Evolutionary conservation across 2,888 invertebrate species (phyloP), one percentile per base, ranked within the genome.

Genomic region (Lepidonotus clava): DNA sequence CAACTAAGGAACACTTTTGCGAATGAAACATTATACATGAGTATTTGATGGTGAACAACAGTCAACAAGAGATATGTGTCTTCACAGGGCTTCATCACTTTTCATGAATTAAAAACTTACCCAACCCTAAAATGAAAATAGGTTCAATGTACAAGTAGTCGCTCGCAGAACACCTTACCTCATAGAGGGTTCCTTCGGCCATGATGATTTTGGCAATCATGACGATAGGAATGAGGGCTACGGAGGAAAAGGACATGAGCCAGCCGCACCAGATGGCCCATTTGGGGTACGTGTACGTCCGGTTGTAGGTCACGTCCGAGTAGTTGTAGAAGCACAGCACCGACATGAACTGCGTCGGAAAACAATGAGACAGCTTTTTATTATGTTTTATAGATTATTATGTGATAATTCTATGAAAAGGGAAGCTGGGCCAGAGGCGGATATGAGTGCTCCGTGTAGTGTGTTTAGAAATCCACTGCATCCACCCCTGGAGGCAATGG

Each of bases 211-310:
- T 84, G 34, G n/a, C 34, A 32, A 87, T 85, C 67, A 76, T 77
- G 36, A 85, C 66, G 53, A 87, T 24, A 24, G 87, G 87, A 36
- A 87, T 87, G 61, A 88, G 56, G n/a, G 76, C 32, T 21, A 87
- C 41, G n/a, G 87, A 87, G 6, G 51, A 46, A 51, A 53, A 87
- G 28, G 88, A 88, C 86, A 88, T 53, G 28, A 53, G 24, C 93
- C 93, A 93, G 1, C 93, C 93, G 1, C 93, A 86, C 24, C 84
- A 90, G 46, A 93, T 91, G 0, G 92, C 92, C 95, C 95, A 95
- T 0, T 89, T 76, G 0, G 95, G 95, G 90, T 95, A 95, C 32
- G 91, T 88, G 91, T 95, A 95, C 0, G 90, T 92, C 6, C 92
- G 87, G 4, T 87, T 88, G 89, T 93, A 93, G 21, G 89, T 89